Conservation (phyloP, 1,140 invertebrate genomes). For the Sminthurinus signatus region DNA sequence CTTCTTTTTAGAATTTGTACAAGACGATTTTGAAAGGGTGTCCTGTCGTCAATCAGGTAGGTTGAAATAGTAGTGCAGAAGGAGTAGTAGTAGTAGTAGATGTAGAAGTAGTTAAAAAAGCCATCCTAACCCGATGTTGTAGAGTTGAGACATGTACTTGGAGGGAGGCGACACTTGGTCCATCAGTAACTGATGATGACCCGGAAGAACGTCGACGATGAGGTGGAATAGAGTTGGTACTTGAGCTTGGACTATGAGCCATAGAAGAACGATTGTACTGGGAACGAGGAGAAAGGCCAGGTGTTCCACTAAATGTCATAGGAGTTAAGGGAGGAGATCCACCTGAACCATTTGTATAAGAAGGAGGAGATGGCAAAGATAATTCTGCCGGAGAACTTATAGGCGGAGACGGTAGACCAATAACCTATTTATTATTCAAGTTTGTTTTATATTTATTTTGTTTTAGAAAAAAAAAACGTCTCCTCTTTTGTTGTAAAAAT, state of each 20-base stretch:
- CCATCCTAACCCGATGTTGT: conserved; percentile 71
- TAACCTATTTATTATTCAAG: no score
- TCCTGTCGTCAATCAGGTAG: no score
- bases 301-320: conserved; percentile 15
- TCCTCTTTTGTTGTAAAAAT: no score
- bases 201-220: conserved; percentile 42
- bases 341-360: conserved; percentile 25
- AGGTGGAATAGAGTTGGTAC: conserved; percentile 50
- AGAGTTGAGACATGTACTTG: conserved; percentile 70
- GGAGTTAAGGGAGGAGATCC: conserved; percentile 33
- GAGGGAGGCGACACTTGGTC: conserved; percentile 47
- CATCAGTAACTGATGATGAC: conserved; percentile 45
- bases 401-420: conserved; percentile 46
- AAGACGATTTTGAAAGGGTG: no score
- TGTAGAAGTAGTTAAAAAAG: no score
- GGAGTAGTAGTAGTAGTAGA: no score
- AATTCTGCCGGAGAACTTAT: conserved; percentile 28
- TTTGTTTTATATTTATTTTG: no score
- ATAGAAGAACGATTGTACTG: conserved; percentile 57
- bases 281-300: conserved; percentile 41
- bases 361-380: conserved; percentile 32
- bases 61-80: no score
- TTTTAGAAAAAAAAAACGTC: no score
- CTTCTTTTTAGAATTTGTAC: no score
- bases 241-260: conserved; percentile 54